phyloP scores from a whole-genome alignment of 1,140 invertebrate species.

The Oscheius sp. region DNA sequence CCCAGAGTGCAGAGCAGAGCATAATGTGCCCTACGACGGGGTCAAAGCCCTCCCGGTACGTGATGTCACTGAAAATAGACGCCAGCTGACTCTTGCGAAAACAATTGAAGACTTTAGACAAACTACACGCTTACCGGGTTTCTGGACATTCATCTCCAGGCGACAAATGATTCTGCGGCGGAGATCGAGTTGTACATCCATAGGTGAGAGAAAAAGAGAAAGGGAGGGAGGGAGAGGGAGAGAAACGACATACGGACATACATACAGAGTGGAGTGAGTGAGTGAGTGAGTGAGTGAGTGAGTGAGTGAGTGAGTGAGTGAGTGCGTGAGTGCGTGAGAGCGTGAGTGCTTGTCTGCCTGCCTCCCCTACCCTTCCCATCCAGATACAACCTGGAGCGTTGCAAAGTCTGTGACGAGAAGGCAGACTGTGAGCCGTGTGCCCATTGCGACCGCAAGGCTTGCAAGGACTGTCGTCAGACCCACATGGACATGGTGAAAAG shows the following conservation, averaged over 20 bases:
- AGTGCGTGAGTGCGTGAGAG: too few species aligned
- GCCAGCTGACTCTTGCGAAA: not conserved
- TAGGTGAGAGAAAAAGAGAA: constrained; percentile 33
- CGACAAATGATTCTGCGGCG: constrained; percentile 80
- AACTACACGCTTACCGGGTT: constrained; percentile 93
- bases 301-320: too few species aligned
- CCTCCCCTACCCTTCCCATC: constrained; percentile 11
- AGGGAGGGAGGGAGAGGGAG: not conserved
- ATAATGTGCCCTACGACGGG: constrained; percentile 91
- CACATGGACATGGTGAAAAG: constrained; percentile 91
- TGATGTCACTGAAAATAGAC: not conserved
- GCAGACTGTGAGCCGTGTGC: constrained; percentile 81
- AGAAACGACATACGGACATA: not conserved
- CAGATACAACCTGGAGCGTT: constrained; percentile 60
- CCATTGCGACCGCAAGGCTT: constrained; percentile 88
- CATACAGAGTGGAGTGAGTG: too few species aligned
- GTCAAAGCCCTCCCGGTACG: constrained; percentile 72
- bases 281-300: too few species aligned
- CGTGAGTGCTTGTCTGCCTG: not conserved
- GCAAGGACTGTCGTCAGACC: constrained; percentile 80
- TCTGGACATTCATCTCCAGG: constrained; percentile 88
- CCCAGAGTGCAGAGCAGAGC: constrained; percentile 95
- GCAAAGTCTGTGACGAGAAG: constrained; percentile 80
- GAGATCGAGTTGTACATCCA: constrained; percentile 59
- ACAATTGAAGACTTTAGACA: constrained; percentile 72